Evolutionary conservation across 2,113 vertebrate species (phyloP).

Genomic region (Ochotona curzoniae): DNA sequence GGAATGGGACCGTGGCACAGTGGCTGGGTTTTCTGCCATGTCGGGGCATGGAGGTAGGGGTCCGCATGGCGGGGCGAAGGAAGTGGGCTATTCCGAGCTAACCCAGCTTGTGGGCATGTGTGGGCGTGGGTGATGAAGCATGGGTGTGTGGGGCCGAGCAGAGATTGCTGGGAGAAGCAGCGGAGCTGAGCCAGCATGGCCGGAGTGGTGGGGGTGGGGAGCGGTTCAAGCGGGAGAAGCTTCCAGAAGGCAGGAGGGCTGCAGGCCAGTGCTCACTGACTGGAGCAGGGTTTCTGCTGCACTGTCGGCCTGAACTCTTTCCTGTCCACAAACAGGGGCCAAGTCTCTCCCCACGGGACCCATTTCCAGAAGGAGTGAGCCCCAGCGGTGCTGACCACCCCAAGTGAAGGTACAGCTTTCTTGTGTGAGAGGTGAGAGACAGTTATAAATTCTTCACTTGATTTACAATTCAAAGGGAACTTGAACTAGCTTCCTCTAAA

Average conservation of each 20-base stretch:
- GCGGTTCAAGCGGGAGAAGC: conserved; percentile 33
- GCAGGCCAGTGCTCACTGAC: neutral
- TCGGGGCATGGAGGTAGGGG: neutral
- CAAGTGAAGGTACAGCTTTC: neutral
- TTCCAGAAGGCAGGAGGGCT: neutral
- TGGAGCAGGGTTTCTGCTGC: no score
- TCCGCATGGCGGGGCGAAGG: neutral
- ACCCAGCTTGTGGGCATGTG: conserved; percentile 10
- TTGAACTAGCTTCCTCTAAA: conserved; percentile 58
- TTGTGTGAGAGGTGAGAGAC: neutral
- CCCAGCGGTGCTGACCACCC: neutral
- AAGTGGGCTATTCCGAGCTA: conserved; percentile 43
- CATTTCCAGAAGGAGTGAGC: neutral
- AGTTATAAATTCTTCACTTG: neutral
- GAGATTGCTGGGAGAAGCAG: neutral
- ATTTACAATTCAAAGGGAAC: conserved; percentile 57
- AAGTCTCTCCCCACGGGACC: neutral
- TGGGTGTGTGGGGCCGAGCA: neutral
- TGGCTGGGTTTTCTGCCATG: neutral
- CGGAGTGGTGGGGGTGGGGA: neutral
- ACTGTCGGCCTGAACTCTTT: neutral
- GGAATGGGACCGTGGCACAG: no score
- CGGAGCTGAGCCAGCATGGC: neutral
- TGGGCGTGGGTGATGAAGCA: neutral
- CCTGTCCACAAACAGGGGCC: neutral